A percentile compares a stretch with the other conserved stretches of the same genome.
These are phyloP conservation scores for Clytia hemisphaerica DNA, from an alignment of 30 jellyfish, hydroid and myxozoan genomes.

Conservation along the genomic window DNA sequence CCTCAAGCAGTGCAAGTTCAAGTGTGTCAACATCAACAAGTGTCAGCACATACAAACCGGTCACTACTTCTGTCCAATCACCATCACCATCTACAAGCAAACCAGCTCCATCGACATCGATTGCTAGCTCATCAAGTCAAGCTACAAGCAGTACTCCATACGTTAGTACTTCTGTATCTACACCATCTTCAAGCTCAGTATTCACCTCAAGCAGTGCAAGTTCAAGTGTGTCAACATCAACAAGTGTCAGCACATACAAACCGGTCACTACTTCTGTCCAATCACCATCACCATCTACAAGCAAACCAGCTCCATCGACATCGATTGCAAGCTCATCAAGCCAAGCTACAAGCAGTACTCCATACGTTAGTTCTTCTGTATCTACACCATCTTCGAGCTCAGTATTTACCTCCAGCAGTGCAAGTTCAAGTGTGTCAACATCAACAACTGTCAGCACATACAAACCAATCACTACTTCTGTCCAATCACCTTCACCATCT, in stretches of 20 bases:
- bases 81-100: conserved; percentile 2
- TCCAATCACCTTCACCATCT: too few relatives aligned
- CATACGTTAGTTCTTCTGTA: too few relatives aligned
- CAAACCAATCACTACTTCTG: too few relatives aligned
- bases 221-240: conserved; percentile 14
- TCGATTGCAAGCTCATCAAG: too few relatives aligned
- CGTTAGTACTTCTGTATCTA: conserved; percentile 8
- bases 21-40: too few relatives aligned
- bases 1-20: too few relatives aligned
- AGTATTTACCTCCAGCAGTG: too few relatives aligned
- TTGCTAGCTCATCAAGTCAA: conserved; percentile 14
- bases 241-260: background rate
- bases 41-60: background rate
- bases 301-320: conserved; percentile 26
- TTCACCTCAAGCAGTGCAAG: conserved; percentile 24
- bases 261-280: conserved; percentile 11
- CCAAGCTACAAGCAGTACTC: too few relatives aligned
- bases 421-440: too few relatives aligned
- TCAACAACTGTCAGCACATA: too few relatives aligned
- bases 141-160: conserved; percentile 20
- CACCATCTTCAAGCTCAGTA: conserved; percentile 5
- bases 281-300: conserved; percentile 13
- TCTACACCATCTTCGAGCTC: too few relatives aligned
- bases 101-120: background rate
- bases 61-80: background rate